Conservation (phyloP, 2,113 vertebrate species). For the Cyanoderma ruficeps region DNA sequence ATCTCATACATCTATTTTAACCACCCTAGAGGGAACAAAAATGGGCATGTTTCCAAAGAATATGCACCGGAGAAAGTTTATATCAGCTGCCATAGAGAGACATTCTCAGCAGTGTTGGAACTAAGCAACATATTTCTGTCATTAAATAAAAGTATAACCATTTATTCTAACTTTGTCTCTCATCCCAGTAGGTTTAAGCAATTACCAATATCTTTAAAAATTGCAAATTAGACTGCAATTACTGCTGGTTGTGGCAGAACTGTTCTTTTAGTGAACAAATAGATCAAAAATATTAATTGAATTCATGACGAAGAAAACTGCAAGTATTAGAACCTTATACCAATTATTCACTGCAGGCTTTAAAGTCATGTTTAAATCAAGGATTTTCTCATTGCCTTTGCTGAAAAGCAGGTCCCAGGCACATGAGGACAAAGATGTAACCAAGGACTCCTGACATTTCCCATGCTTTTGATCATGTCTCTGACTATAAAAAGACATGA, state of each 20-base stretch:
- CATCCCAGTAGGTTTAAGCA: conserved; percentile 12
- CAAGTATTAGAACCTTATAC: not conserved
- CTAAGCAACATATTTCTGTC: not conserved
- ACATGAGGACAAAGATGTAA: not conserved
- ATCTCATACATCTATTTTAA: not conserved
- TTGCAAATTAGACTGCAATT: conserved; percentile 37
- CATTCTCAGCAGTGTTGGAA: not conserved
- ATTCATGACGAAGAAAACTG: not conserved
- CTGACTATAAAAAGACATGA: not conserved
- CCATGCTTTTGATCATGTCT: not conserved
- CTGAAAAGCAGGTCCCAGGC: not conserved
- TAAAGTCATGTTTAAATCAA: not conserved
- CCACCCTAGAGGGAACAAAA: not conserved
- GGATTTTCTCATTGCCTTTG: not conserved
- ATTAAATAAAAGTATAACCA: not conserved
- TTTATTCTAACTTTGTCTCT: not conserved
- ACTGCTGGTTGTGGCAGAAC: not conserved
- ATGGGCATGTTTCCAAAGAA: not conserved
- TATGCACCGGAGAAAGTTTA: not conserved
- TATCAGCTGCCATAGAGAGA: not conserved
- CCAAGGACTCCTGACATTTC: not conserved
- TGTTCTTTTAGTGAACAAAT: conserved; percentile 20
- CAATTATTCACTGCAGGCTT: not conserved
- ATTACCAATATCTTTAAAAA: conserved; percentile 34
- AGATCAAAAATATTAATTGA: conserved; percentile 52